Base-by-base conservation (phyloP, 2,888 invertebrate species). In the Plemyria rubiginata region DNA sequence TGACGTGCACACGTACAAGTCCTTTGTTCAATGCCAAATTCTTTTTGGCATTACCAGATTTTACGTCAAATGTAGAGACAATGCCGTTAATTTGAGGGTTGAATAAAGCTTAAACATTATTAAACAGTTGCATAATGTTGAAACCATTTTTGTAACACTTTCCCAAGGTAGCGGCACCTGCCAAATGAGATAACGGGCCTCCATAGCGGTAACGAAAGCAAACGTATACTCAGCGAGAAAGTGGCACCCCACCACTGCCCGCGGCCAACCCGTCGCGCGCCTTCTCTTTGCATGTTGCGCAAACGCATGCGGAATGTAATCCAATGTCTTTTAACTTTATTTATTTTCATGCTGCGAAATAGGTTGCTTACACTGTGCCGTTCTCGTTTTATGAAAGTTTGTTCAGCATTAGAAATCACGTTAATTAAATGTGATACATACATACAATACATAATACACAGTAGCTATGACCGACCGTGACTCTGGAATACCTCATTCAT, bases 131-230 rank as follows among this genome's bases (percentile, higher is more conserved):
- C 85, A 80, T 87, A 87, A 88, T 80, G 74, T 77, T 78, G 78
- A 80, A 80, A 84, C 83, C 70, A 79, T 85, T 85, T 86, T 83
- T 84, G 84, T 86, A 87, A 86, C 85, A 90, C 90, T 91, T 91
- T 91, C 91, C 85, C 88, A 85, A 80, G 78, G 77, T 77, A 82
- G 78, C 81, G 80, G 84, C 92, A 92, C 92, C 92, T 92, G 92
- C 87, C 85, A 84, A 90, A 91, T 90, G 88, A 88, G 87, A 86
- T 92, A 90, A 90, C 90, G 90, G 88, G 75, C 80, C 81, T 82
- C 75, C 74, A 74, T 81, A 82, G 79, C 80, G 79, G 82, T 81
- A 88, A 90, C 87, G 90, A 92, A 92, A 91, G 91, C 89, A 91
- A 92, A 87, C 86, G 90, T 87, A 83, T 82, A 84, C 78, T 78